Evolutionary conservation across 2,797 vertebrate genomes (phyloP).

Genomic region (Trachurus trachurus): DNA sequence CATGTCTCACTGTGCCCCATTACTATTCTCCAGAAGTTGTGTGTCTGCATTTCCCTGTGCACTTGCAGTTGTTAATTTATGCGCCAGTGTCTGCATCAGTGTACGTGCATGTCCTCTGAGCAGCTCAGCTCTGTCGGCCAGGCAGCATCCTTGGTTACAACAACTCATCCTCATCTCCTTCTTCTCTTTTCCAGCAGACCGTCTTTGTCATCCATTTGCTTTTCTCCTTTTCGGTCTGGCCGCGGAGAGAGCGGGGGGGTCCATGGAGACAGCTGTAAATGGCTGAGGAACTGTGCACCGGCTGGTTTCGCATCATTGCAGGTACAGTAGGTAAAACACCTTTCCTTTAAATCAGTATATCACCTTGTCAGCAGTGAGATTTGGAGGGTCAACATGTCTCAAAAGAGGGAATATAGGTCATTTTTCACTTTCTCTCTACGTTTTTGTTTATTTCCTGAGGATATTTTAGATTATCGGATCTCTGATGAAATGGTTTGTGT

Average conservation of each 20-base stretch:
- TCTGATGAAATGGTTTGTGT: neutral
- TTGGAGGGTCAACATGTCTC: neutral
- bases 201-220: conserved; percentile 1
- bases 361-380: neutral
- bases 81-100: neutral
- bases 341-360: conserved; percentile 6
- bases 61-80: conserved; percentile 29
- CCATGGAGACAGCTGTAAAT: conserved; percentile 68
- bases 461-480: neutral
- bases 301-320: conserved; percentile 80
- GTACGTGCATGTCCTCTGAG: conserved; percentile 23
- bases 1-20: conserved; percentile 48
- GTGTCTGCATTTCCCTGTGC: neutral
- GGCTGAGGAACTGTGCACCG: conserved; percentile 78
- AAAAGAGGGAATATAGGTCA: neutral
- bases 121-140: neutral
- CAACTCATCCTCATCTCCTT: conserved; percentile 14
- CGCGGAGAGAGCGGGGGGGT: conserved; percentile 18
- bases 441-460: neutral
- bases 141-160: too few relatives aligned
- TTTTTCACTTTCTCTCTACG: neutral
- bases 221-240: conserved; percentile 23
- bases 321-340: conserved; percentile 62
- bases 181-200: conserved; percentile 33
- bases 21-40: conserved; percentile 58